phyloP scores from a whole-genome alignment of 2,888 invertebrate genomes.

The Anoncus sp. region DNA sequence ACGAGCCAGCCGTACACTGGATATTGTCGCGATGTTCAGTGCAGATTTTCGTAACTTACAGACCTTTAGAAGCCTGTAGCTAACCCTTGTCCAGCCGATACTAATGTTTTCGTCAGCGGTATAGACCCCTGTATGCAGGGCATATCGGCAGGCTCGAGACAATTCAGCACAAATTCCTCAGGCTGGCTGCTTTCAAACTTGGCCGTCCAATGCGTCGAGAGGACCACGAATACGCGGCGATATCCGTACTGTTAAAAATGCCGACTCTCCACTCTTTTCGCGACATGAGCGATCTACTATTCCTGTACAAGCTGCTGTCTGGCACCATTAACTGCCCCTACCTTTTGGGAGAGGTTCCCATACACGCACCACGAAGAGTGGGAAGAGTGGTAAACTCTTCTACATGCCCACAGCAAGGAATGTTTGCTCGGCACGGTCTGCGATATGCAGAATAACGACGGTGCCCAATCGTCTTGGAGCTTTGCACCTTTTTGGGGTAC shows the following conservation, averaged over 20 bases:
- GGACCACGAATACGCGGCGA: background rate
- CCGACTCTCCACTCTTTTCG: background rate
- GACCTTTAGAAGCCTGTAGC: background rate
- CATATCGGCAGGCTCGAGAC: background rate
- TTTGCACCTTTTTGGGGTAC: too few species aligned
- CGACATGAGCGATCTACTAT: background rate
- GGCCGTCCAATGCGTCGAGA: background rate
- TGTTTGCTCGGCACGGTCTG: too few species aligned
- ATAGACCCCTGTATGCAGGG: background rate
- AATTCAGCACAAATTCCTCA: background rate
- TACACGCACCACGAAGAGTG: too few species aligned
- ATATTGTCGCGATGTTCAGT: too few species aligned
- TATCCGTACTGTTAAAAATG: background rate
- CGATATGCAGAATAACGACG: too few species aligned
- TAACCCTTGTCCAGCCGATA: background rate
- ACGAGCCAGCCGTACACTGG: background rate
- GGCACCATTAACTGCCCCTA: background rate
- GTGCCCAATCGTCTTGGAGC: too few species aligned
- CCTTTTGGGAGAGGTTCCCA: background rate
- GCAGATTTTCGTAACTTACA: background rate
- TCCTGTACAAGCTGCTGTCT: background rate
- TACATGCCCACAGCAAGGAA: too few species aligned
- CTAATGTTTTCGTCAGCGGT: background rate
- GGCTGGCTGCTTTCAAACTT: background rate
- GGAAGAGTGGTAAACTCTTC: too few species aligned